Evolutionary conservation across 2,888 invertebrate species (phyloP).

Genomic region (Rapana venosa): DNA sequence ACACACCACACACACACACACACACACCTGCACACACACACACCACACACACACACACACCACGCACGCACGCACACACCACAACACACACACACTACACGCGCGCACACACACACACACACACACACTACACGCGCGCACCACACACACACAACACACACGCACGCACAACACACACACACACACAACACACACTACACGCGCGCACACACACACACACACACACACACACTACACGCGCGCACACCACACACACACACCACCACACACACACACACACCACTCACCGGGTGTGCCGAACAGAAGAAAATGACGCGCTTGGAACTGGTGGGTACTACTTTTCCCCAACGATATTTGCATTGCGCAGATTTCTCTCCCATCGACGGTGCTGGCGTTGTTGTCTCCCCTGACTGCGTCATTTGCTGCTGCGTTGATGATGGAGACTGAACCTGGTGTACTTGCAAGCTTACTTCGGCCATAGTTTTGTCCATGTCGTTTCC

Average conservation of each 20-base stretch:
- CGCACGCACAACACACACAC: neutral
- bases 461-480: too few species aligned
- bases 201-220: neutral
- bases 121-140: neutral
- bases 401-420: neutral
- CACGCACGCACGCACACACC: conserved; percentile 21
- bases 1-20: neutral
- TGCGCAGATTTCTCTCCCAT: conserved; percentile 42
- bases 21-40: conserved; percentile 10
- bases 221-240: conserved; percentile 15
- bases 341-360: conserved; percentile 67
- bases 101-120: conserved; percentile 16
- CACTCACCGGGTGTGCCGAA: conserved; percentile 62
- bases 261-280: neutral
- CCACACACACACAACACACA: too few species aligned
- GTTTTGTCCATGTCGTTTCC: too few species aligned
- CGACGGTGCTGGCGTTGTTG: neutral
- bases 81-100: conserved; percentile 32
- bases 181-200: neutral
- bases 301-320: conserved; percentile 64
- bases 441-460: neutral
- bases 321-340: conserved; percentile 56
- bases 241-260: too few species aligned
- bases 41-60: conserved; percentile 16
- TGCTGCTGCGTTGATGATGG: neutral